Conservation (phyloP, 2,113 vertebrate species). For the Ondatra zibethicus region DNA sequence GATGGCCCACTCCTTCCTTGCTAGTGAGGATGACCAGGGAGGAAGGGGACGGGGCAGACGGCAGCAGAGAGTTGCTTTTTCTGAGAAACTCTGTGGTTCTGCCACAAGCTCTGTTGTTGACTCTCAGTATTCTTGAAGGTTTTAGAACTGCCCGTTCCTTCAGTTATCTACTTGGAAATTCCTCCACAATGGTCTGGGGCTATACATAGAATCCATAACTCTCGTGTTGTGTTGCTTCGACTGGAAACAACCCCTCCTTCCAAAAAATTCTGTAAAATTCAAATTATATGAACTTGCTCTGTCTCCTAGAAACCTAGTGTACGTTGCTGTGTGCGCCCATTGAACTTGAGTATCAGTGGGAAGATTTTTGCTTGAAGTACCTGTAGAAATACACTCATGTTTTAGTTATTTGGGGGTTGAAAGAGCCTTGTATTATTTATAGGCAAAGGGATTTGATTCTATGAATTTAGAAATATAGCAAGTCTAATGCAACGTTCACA, state of each 20-base stretch:
- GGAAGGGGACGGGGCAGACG: background rate
- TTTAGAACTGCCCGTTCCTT: background rate
- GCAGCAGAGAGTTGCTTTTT: background rate
- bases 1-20: background rate
- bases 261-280: background rate
- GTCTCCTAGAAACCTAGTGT: background rate
- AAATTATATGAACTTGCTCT: background rate
- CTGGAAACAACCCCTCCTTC: background rate
- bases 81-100: background rate
- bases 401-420: background rate
- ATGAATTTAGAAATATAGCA: background rate
- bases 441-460: background rate
- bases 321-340: accelerated
- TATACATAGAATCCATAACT: background rate
- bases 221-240: background rate
- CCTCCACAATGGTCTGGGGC: background rate
- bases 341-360: background rate
- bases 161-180: background rate
- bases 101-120: background rate
- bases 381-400: background rate
- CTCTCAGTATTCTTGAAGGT: background rate
- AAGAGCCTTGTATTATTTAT: background rate
- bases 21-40: too few relatives aligned
- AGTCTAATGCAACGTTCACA: background rate
- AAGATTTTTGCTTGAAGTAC: background rate